Evolutionary conservation across 2,797 vertebrate species (phyloP).

Genomic region (Taenioides sp.): DNA sequence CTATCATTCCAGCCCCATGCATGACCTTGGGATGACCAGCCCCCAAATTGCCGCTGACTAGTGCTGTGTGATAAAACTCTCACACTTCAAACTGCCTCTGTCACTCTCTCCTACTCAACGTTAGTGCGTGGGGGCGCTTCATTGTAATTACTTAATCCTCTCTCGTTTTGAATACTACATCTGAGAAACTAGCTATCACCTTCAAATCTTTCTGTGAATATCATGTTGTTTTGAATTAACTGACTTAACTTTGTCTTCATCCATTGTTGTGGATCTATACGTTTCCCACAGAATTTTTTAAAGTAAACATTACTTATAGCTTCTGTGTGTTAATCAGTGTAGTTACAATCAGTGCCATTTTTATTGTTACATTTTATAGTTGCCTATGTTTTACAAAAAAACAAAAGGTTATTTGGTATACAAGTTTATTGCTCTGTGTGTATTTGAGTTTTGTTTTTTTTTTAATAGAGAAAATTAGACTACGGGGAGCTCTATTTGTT

Average conservation of each 20-base stretch:
- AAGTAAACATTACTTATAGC: no score
- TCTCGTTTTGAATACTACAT: conserved; percentile 15
- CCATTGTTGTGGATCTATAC: no score
- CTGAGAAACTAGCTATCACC: conserved; percentile 20
- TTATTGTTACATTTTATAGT: no score
- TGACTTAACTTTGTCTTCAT: background rate
- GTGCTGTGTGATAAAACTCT: conserved; percentile 44
- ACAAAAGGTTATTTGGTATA: background rate
- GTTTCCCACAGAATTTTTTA: no score
- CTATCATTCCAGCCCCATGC: conserved; percentile 66
- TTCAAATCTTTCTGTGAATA: conserved; percentile 12
- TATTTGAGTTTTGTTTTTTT: background rate
- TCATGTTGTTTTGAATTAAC: conserved; percentile 36
- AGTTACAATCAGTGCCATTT: background rate
- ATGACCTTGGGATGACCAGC: conserved; percentile 68
- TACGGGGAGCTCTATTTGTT: no score
- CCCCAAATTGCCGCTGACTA: conserved; percentile 50
- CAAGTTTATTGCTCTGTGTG: background rate
- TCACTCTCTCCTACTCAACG: background rate
- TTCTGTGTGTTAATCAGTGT: background rate
- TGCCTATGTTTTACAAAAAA: background rate
- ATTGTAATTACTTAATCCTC: conserved; percentile 24
- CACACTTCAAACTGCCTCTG: conserved; percentile 17
- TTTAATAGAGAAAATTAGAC: background rate
- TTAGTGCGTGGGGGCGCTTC: background rate